Evolutionary conservation across 2,113 vertebrate species (phyloP).

Genomic region (Nanorana parkeri): DNA sequence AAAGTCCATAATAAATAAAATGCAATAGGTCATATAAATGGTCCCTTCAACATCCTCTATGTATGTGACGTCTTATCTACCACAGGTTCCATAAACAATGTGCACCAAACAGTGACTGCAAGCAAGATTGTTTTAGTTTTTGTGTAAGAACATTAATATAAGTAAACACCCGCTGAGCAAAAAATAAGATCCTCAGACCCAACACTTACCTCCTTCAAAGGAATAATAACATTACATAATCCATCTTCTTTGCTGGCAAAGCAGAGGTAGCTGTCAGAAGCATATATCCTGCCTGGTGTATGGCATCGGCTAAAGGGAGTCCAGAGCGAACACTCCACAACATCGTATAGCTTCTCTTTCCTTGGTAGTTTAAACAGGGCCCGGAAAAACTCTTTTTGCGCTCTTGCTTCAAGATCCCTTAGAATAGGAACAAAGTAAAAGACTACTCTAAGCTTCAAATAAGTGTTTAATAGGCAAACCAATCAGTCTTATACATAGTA

Average conservation of each 20-base stretch:
- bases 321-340: conserved; percentile 88
- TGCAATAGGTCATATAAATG: no score
- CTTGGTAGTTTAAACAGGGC: conserved; percentile 91
- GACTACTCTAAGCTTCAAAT: background rate
- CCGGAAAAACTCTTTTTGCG: conserved; percentile 87
- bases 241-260: conserved; percentile 91
- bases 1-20: no score
- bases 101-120: background rate
- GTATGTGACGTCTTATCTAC: no score
- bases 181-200: background rate
- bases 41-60: no score
- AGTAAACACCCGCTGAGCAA: no score
- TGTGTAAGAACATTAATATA: no score
- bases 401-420: conserved; percentile 91
- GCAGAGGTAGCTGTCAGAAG: conserved; percentile 89
- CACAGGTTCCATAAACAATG: background rate
- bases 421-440: background rate
- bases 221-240: conserved; percentile 85
- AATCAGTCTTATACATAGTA: background rate
- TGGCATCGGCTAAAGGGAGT: conserved; percentile 92
- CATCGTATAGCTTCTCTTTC: conserved; percentile 79
- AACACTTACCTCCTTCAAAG: conserved; percentile 84
- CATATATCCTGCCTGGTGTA: conserved; percentile 84
- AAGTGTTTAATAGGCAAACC: background rate
- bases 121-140: no score